Base-by-base conservation (phyloP, 1,140 invertebrate genomes). In the Bombus pyrosoma region DNA sequence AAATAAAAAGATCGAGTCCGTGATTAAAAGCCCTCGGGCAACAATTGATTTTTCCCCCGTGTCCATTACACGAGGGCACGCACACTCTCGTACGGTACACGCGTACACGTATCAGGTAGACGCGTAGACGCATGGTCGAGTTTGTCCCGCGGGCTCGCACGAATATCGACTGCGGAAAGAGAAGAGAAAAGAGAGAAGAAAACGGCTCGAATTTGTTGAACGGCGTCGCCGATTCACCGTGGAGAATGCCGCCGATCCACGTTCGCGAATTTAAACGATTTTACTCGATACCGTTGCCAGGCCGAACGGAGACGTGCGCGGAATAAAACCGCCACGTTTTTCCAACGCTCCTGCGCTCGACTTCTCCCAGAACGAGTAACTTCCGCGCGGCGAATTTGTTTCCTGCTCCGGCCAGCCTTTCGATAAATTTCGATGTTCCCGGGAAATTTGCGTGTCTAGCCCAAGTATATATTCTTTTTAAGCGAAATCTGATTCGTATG, bases 21-120 rank as follows among this genome's bases (percentile, higher is more conserved):
- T 92, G 89, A 92, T 92, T 91, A 90, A 92, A 92, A 92, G 81
- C 86, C 91, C 91, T 89, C 71, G 84, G 90, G 91, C 91, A 74
- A 87, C 85, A 90, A 92, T 91, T 91, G 91, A 92, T 92, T 91
- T 91, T 91, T 85, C 79, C 77, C 86, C 69, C 69, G 82, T 74
- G 69, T 87, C 75, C 78, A 83, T 89, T 86, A 88, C 82, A 69
- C 59, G 39, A n/a, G 74, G 32, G 80, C 64, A 28, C 69, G 57
- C 53, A 57, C 71, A 13, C n/a, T 2, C 62, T 25, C 41, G 34
- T 9, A 57, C 64, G n/a, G 13, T 15, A 37, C 47, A 32, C 43
- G 28, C 43, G 32, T 18, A 22, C n/a, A 25, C 9, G 37, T 41
- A 41, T 8, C n/a, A 43, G 39, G 71, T 73, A 73, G 71, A 73